Conservation (phyloP, 1,140 invertebrate species). For the Bombyx mandarina region DNA sequence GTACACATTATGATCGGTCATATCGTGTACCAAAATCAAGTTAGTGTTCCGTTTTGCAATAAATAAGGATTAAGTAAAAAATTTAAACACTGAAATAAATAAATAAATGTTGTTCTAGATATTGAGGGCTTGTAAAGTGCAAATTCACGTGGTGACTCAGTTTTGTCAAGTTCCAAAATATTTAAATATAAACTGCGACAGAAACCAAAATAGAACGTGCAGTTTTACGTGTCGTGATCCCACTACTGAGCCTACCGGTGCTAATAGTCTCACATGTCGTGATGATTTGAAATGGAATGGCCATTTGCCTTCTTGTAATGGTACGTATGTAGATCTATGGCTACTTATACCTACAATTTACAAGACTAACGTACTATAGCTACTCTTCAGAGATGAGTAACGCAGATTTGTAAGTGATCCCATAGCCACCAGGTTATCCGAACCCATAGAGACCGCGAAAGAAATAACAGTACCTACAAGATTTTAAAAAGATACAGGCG, state of each 20-base stretch:
- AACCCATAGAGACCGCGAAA: too few species aligned
- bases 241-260: slow-evolving; percentile 29
- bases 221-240: slow-evolving; percentile 39
- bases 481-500: too few species aligned
- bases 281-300: slow-evolving; percentile 39
- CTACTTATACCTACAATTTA: not conserved
- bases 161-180: slow-evolving; percentile 36
- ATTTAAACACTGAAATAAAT: not conserved
- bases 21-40: slow-evolving; percentile 34
- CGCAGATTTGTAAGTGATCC: too few species aligned
- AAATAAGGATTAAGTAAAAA: slow-evolving; percentile 4
- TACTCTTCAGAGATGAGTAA: too few species aligned
- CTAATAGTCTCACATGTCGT: slow-evolving; percentile 23
- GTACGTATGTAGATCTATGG: slow-evolving; percentile 15
- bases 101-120: slow-evolving; percentile 23
- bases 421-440: too few species aligned
- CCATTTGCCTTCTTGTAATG: slow-evolving; percentile 38
- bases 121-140: slow-evolving; percentile 38
- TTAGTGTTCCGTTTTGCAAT: slow-evolving; percentile 19
- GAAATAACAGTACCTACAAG: too few species aligned
- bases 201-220: slow-evolving; percentile 25
- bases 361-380: too few species aligned
- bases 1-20: slow-evolving; percentile 35
- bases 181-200: slow-evolving; percentile 31
- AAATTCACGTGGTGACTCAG: slow-evolving; percentile 43